Evolutionary conservation across 2,797 vertebrate genomes (phyloP), one percentile per base, ranked within the genome.

Genomic region (Cyprinella venusta): DNA sequence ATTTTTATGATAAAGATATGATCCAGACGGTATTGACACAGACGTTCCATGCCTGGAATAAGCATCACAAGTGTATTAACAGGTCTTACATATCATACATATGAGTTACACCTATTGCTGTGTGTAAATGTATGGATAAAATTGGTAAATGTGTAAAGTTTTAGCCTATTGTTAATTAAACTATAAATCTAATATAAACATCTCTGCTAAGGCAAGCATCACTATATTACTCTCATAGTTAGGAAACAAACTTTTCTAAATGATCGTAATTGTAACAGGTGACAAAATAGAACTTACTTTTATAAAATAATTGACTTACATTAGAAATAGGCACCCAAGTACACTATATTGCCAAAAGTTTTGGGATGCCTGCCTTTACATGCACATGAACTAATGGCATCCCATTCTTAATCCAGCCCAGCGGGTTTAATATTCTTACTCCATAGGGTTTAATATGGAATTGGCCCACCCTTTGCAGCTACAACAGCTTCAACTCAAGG

Each of bases 1-100:
- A 15, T 83, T 88, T 89, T 90, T 89, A 90, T 90, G 83, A 86
- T 87, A 78, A 89, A 84, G 87, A 85, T 84, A 80, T 81, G 79
- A 85, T 84, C 77, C 86, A 64, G 77, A 82, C 84, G 71, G 69
- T 83, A 85, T 80, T 50, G 80, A 88, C 85, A 88, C 76, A 82
- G 69, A 70, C 36, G 33, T 50, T 80, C 56, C 30, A 81, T 67
- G 75, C 74, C 64, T 45, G 52, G 63, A 82, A 84, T 75, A 71
- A 79, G 50, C 64, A 84, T 74, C 50, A 30, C 70, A 52, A 71
- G 76, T 48, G 63, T 61, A 67, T 82, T 78, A 86, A 80, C 64
- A 87, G 79, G 77, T 81, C 80, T 26, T 75, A 84, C 68, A 85
- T 75, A 79, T 85, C 82, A 54, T n/a, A 33, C 16, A 48, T 63